Conservation (phyloP, 30 jellyfish, hydroid and myxozoan genomes). For the Haliclystus octoradiatus region DNA sequence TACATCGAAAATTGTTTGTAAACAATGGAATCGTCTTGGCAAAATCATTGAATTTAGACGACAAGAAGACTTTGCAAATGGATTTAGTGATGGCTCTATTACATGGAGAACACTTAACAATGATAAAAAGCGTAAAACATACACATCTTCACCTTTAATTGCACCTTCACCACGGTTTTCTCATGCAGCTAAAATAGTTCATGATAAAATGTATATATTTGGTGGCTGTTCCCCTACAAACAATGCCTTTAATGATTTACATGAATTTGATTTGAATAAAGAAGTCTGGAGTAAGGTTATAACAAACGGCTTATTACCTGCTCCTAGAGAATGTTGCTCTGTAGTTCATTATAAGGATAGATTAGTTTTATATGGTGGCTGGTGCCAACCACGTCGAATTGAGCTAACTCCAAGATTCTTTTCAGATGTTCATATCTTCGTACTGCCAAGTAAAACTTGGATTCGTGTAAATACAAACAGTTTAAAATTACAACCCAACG, state of each 20-base stretch:
- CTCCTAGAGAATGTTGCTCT: slow-evolving; percentile 87
- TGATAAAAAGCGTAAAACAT: too few relatives aligned
- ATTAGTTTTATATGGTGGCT: slow-evolving; percentile 77
- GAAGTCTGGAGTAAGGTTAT: slow-evolving; percentile 49
- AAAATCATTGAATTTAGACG: slow-evolving; percentile 9
- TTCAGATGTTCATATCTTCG: slow-evolving; percentile 50
- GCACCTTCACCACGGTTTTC: slow-evolving; percentile 84
- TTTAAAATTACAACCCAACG: slow-evolving; percentile 23
- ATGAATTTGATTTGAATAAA: slow-evolving; percentile 42
- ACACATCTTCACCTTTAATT: neutral
- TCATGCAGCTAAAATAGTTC: slow-evolving; percentile 45
- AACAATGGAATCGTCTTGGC: slow-evolving; percentile 57
- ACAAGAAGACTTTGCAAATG: slow-evolving; percentile 26
- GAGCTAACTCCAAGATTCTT: slow-evolving; percentile 79
- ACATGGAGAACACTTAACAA: slow-evolving; percentile 26
- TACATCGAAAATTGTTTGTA: slow-evolving; percentile 54
- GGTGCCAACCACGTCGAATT: slow-evolving; percentile 79
- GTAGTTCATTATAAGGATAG: slow-evolving; percentile 46
- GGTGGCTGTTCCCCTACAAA: slow-evolving; percentile 77
- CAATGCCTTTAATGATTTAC: slow-evolving; percentile 69
- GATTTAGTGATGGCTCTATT: slow-evolving; percentile 24
- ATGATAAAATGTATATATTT: slow-evolving; percentile 45
- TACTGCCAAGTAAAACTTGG: slow-evolving; percentile 35
- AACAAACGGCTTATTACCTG: slow-evolving; percentile 74
- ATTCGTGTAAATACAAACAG: neutral